Evolutionary conservation across 2,113 vertebrate species (phyloP), one percentile per base, ranked within the genome.

Genomic region (Ceratotherium simum): DNA sequence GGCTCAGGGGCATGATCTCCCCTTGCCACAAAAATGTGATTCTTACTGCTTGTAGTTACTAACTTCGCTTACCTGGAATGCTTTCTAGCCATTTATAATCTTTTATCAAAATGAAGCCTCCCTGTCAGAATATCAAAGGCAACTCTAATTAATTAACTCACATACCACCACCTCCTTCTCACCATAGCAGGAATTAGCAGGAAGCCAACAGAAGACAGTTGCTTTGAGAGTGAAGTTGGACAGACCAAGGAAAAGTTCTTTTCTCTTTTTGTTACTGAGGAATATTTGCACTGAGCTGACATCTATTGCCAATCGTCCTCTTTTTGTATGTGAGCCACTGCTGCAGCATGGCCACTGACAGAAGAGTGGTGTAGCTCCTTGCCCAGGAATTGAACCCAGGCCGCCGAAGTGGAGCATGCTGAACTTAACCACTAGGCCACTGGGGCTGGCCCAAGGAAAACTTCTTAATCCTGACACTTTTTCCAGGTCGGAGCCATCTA

Each of bases 121-220:
- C 51, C 13, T 95, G 95, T 81, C 39, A 78, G 72, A 90, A 94
- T 87, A 81, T 62, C 12, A 46, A 92, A 92, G 33, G 39, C 64
- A 87, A 21, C 4, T 93, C 72, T 56, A 69, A 64, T 82, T 73
- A 86, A 81, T 82, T 79, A 67, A 64, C 23, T 78, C n/a, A 29
- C 62, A 42, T 86, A 82, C 70, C 75, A 65, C 27, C 25, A 65
- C 54, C 11, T 56, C 23, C 60, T 72, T 12, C 20, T 86, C 58
- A 62, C 20, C 36, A 16, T 1, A 54, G 70, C 64, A 48, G 33
- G 42, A 96, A 80, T 90, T 67, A 70, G 14, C 62, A 69, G 65
- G 69, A 94, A 90, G 25, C 17, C 73, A 75, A 42, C 65, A 48
- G 5, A 42, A 92, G 84, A 93, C 42, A 39, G 0, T 64, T 60